Evolutionary conservation across 2,113 vertebrate genomes (phyloP).

Genomic region (Beaufortia kweichowensis): DNA sequence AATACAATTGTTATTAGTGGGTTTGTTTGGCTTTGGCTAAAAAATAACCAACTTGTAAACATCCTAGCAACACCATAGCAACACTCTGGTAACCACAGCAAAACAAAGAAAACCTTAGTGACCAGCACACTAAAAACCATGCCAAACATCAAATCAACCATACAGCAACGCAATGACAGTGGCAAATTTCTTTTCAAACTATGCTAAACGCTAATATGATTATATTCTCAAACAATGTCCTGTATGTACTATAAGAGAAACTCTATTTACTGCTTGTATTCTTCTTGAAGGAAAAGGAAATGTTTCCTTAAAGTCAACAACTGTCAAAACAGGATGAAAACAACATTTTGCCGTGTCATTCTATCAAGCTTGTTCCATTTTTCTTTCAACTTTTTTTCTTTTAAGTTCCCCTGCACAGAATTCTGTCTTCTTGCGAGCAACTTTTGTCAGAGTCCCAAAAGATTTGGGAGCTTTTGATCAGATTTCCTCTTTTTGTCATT

Average conservation of each 20-base stretch:
- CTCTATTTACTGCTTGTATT: not conserved
- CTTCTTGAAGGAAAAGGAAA: not conserved
- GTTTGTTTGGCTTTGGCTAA: no score
- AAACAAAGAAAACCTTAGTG: no score
- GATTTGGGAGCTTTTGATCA: slow-evolving; percentile 23
- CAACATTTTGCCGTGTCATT: not conserved
- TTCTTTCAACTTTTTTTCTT: not conserved
- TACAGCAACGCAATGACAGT: no score
- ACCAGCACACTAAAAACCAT: no score
- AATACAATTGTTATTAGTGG: no score
- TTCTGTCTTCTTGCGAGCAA: not conserved
- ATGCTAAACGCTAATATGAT: no score
- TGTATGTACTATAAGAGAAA: not conserved
- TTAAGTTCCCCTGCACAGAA: not conserved
- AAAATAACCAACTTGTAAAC: no score
- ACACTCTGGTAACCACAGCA: no score
- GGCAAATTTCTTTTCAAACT: no score
- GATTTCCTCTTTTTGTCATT: not conserved
- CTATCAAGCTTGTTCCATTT: not conserved
- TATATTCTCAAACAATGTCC: not conserved
- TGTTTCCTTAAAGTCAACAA: not conserved
- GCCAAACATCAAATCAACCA: no score
- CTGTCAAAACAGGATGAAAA: not conserved
- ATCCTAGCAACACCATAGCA: no score
- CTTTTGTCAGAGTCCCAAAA: not conserved